Conservation (phyloP, 2,888 invertebrate genomes). For the Eupithecia centaureata region DNA sequence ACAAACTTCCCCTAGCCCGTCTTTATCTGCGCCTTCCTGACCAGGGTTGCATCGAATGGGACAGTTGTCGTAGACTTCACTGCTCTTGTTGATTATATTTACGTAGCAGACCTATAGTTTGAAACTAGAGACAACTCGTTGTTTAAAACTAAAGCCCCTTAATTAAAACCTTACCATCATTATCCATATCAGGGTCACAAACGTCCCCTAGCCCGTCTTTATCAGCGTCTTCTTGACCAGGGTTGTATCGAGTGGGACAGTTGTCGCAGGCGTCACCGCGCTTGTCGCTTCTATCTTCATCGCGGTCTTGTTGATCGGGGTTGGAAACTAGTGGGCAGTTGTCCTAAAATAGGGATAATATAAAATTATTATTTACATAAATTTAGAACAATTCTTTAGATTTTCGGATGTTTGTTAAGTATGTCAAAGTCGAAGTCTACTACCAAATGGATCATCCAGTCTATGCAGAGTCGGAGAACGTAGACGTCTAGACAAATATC, state of each 20-base stretch:
- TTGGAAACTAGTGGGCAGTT: conserved; percentile 93
- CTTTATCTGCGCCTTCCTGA: conserved; percentile 93
- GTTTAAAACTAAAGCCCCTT: neutral
- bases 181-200: conserved; percentile 96
- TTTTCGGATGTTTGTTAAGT: neutral
- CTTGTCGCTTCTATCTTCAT: conserved; percentile 91
- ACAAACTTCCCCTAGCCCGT: conserved; percentile 76
- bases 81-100: no score
- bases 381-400: neutral
- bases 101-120: no score
- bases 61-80: no score
- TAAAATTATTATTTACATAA: neutral
- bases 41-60: conserved; percentile 88
- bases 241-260: conserved; percentile 91
- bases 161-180: conserved; percentile 85
- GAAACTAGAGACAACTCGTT: neutral
- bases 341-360: conserved; percentile 78
- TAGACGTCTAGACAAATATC: no score
- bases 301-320: conserved; percentile 91
- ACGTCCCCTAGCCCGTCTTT: conserved; percentile 92
- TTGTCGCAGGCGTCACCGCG: conserved; percentile 96
- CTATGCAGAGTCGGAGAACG: no score
- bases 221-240: conserved; percentile 94
- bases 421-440: no score
- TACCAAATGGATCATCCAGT: no score